Evolutionary conservation across 2,888 invertebrate species (phyloP).

Genomic region (Glyphotaelius pellucidus): DNA sequence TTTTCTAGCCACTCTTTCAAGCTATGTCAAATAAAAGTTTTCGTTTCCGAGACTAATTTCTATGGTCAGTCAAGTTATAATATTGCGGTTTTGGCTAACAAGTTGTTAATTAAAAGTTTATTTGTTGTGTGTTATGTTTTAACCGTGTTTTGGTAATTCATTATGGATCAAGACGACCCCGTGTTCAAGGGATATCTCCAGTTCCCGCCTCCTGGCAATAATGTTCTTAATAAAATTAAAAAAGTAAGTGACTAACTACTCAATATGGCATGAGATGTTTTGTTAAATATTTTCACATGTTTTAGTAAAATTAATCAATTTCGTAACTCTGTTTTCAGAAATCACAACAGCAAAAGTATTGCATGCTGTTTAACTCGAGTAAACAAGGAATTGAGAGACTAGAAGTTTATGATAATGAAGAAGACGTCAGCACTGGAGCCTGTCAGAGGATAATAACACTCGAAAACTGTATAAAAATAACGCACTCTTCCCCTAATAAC

Average conservation of each 20-base stretch:
- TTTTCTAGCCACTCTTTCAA: neutral
- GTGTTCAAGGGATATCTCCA: constrained; percentile 86
- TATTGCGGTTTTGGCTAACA: neutral
- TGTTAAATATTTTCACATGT: constrained; percentile 54
- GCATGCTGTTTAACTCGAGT: constrained; percentile 87
- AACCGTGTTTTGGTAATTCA: constrained; percentile 3
- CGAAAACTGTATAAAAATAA: constrained; percentile 92
- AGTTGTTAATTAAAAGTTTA: neutral
- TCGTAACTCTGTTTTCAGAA: constrained; percentile 79
- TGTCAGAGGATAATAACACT: constrained; percentile 88
- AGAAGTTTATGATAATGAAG: constrained; percentile 90
- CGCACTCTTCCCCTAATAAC: constrained; percentile 79
- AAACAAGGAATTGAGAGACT: constrained; percentile 91
- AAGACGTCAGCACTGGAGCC: constrained; percentile 80
- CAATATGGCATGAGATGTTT: constrained; percentile 46
- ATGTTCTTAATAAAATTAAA: constrained; percentile 87
- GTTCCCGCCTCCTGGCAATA: constrained; percentile 86
- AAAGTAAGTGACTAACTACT: constrained; percentile 76
- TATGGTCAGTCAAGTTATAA: constrained; percentile 5
- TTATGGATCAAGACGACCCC: constrained; percentile 86
- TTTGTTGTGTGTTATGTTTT: constrained; percentile 42
- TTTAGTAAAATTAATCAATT: constrained; percentile 36
- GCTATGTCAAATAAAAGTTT: constrained; percentile 1
- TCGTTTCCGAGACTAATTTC: neutral
- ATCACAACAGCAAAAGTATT: constrained; percentile 89